Base-by-base conservation (phyloP, 1,140 invertebrate genomes). In the Drosophila pandora region DNA sequence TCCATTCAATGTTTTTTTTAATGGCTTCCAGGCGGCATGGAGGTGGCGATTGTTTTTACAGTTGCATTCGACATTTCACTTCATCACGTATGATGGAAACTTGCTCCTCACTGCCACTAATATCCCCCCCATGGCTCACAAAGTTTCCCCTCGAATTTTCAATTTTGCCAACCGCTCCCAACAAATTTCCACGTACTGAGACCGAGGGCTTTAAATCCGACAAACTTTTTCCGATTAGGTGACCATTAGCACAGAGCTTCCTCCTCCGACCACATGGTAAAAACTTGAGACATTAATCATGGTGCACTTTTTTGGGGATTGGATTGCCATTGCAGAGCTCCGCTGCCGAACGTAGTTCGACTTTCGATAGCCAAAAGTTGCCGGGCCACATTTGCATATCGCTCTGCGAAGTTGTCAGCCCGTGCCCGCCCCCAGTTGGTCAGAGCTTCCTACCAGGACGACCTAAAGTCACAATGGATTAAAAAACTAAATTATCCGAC, bases 381-480 rank as follows among this genome's bases (percentile, higher is more conserved):
- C 22, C 6, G 50, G 23, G 50, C 71, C 75, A 74, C 70, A 75
- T 75, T 75, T 75, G 60, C 71, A 75, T 75, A 75, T 75, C 71
- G 70, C 71, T 41, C 52, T 45, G 63, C 41, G 52, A 69, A 70
- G 32, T 69, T 70, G 60, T 64, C 63, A 53, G 63, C 37, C 59
- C 60, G 28, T 25, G 59, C 3, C 64, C 65, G 43, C 65, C 63
- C 67, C 37, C 52, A 69, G 53, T 57, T 39, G 41, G 63, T 69
- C 65, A 69, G 41, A 23, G 39, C 43, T 55, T 23, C 62, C 47
- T 30, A 37, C 30, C 49, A 23, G 71, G 48, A 59, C 50, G 47
- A 73, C 59, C 71, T 61, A 76, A 61, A 76, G 73, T 76, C 73
- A 69, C 73, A 69, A 37, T 74, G 71, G 71, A 75, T 75, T 75